A percentile compares a stretch with the other conserved stretches of the same genome.
Evolutionary conservation across 2,113 vertebrate genomes (phyloP).

Genomic region (Herpetotheres cachinnans): DNA sequence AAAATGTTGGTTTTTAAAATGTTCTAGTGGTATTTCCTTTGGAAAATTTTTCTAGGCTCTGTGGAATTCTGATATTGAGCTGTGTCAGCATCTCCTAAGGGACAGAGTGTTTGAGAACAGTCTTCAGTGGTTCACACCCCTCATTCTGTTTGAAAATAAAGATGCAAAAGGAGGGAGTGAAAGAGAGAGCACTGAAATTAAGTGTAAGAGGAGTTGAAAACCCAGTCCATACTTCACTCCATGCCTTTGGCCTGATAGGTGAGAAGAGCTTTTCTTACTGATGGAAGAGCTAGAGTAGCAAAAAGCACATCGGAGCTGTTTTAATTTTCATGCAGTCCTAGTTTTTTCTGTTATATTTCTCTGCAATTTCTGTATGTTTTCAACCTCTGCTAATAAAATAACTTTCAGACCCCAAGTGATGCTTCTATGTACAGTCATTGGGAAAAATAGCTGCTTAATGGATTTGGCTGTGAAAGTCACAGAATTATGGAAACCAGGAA

Average conservation of each 20-base stretch:
- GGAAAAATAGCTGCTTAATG: neutral
- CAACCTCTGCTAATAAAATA: neutral
- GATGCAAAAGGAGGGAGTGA: neutral
- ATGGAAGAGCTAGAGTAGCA: neutral
- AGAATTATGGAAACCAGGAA: conserved; percentile 27
- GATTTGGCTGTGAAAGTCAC: conserved; percentile 22
- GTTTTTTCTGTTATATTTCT: neutral
- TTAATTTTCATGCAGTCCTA: neutral
- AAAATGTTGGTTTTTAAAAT: neutral
- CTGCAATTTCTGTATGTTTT: neutral
- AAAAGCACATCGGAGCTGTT: neutral
- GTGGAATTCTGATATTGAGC: neutral
- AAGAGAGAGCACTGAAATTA: neutral
- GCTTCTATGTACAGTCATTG: neutral
- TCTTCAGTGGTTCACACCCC: neutral
- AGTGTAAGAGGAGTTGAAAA: neutral
- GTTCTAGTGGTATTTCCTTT: neutral
- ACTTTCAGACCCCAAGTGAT: neutral
- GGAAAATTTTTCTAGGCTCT: neutral
- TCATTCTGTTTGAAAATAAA: neutral
- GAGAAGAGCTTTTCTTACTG: neutral
- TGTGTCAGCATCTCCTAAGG: neutral
- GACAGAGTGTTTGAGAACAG: neutral
- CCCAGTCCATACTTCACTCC: neutral
- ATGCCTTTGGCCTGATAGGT: neutral